phyloP scores from a whole-genome alignment of 1,140 invertebrate species.

The Lamellibrachia luymesi region DNA sequence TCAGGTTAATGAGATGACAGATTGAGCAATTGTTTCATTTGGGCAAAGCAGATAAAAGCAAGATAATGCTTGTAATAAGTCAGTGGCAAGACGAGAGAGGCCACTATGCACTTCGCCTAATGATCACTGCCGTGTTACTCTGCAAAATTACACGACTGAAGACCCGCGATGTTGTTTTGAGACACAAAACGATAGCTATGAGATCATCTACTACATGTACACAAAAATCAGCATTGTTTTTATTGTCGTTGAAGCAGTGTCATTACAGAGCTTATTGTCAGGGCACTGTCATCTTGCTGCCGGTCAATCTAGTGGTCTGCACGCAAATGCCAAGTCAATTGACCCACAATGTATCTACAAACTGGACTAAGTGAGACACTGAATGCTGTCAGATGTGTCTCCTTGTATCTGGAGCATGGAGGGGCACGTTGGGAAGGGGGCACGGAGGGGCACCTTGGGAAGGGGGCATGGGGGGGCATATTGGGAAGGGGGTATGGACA shows the following conservation, averaged over 20 bases:
- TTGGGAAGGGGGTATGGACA: too few relatives aligned
- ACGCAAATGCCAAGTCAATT: not conserved
- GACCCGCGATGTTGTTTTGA: not conserved
- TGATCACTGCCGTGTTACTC: not conserved
- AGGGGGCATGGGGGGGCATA: not conserved
- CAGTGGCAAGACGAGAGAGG: not conserved
- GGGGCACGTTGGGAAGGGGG: not conserved
- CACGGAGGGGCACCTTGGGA: not conserved
- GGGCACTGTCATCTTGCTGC: not conserved
- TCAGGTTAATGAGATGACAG: not conserved
- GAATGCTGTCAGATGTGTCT: not conserved
- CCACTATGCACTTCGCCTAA: not conserved
- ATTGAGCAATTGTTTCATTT: not conserved
- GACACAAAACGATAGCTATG: not conserved
- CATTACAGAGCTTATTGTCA: not conserved
- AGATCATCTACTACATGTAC: not conserved
- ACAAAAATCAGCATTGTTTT: not conserved
- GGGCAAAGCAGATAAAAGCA: not conserved
- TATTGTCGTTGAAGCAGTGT: not conserved
- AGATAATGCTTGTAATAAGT: not conserved
- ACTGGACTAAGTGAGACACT: not conserved
- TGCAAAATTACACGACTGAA: not conserved
- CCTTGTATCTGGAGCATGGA: not conserved
- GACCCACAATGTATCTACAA: not conserved
- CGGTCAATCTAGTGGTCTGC: not conserved